Evolutionary conservation across 2,888 invertebrate species (phyloP).

Genomic region (Caenorhabditis doughertyi): DNA sequence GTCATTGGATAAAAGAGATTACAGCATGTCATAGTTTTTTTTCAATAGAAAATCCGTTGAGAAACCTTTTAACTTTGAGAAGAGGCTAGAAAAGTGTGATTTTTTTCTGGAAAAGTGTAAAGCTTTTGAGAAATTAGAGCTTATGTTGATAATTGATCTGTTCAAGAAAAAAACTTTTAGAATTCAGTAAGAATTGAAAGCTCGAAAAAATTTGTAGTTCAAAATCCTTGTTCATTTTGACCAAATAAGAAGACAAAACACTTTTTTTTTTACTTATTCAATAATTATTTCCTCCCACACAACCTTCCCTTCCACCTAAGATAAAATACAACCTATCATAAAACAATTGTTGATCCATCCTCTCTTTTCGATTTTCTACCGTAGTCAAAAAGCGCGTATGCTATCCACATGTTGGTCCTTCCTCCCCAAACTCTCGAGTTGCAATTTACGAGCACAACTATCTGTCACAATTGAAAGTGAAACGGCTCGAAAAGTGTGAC

Average conservation of each 20-base stretch:
- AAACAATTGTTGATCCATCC: slow-evolving; percentile 34
- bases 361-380: slow-evolving; percentile 14
- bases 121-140: too few species aligned
- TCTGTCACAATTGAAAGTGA: slow-evolving; percentile 60
- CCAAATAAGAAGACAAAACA: too few species aligned
- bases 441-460: slow-evolving; percentile 66
- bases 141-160: too few species aligned
- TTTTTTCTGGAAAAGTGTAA: too few species aligned
- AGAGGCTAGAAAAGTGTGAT: not conserved
- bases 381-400: slow-evolving; percentile 33
- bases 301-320: not conserved
- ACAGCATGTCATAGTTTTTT: not conserved
- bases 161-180: too few species aligned
- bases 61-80: not conserved
- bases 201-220: too few species aligned
- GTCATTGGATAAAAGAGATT: not conserved
- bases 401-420: slow-evolving; percentile 63
- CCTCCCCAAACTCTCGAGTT: slow-evolving; percentile 57
- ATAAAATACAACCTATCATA: slow-evolving; percentile 37
- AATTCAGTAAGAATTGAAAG: too few species aligned
- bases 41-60: not conserved
- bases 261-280: too few species aligned
- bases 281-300: too few species aligned
- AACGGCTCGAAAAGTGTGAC: not conserved
- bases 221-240: too few species aligned